Evolutionary conservation across 92 coral and sea anemone genomes (phyloP).

Genomic region (Phenganax stokvisi): DNA sequence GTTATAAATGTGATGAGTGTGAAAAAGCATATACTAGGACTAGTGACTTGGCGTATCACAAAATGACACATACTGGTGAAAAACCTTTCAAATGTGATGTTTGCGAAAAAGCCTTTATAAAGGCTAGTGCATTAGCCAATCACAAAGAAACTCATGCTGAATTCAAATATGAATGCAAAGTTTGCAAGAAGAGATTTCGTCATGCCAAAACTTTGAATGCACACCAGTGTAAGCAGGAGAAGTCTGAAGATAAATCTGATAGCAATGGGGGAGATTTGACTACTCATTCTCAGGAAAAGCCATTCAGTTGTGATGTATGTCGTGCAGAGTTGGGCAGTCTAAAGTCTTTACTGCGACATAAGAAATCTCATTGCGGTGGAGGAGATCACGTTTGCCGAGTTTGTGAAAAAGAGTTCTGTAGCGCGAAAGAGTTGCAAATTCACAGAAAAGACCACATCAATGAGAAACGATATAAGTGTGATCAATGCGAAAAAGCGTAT

Average conservation of each 20-base stretch:
- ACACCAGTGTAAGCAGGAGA: neutral
- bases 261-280: neutral
- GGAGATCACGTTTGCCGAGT: neutral
- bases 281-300: neutral
- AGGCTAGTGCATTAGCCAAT: neutral
- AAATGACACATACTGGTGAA: conserved; percentile 17
- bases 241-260: no score
- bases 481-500: neutral
- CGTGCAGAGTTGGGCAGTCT: neutral
- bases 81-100: conserved; percentile 20
- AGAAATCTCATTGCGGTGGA: neutral
- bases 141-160: neutral
- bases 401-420: neutral
- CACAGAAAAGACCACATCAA: neutral
- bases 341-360: neutral
- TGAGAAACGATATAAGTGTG: conserved; percentile 23
- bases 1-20: conserved; percentile 14
- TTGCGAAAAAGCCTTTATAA: conserved; percentile 9
- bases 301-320: conserved; percentile 10
- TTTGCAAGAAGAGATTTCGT: conserved; percentile 17
- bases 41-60: conserved; percentile 2
- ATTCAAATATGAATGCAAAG: conserved; percentile 11
- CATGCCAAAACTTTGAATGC: neutral
- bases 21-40: conserved; percentile 23
- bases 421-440: neutral